Percentiles rank a stretch among this genome's conserved stretches.
Evolutionary conservation across 2,888 invertebrate species (phyloP).

Genomic region (Agrochola circellaris): DNA sequence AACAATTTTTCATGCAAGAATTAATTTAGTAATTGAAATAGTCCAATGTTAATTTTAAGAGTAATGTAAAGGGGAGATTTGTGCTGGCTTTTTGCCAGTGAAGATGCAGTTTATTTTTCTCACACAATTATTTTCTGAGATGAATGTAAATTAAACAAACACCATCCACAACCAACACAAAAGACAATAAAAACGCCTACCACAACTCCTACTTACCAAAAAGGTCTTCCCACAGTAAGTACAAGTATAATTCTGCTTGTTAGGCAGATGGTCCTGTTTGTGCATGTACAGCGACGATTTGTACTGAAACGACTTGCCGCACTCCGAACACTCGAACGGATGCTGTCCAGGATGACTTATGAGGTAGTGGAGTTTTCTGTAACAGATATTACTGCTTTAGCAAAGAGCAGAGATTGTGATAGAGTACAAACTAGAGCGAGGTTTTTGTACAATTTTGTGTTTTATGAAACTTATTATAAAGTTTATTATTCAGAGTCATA

Average conservation of each 20-base stretch:
- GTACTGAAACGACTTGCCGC: constrained; percentile 90
- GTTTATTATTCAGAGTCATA: neutral
- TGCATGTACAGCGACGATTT: constrained; percentile 91
- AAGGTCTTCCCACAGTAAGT: constrained; percentile 88
- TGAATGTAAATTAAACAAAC: neutral
- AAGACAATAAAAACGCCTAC: neutral
- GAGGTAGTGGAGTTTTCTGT: constrained; percentile 89
- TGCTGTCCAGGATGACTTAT: constrained; percentile 88
- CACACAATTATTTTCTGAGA: neutral
- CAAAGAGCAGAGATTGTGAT: neutral
- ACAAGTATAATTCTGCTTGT: constrained; percentile 85
- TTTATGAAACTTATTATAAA: neutral
- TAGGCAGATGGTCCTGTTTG: constrained; percentile 85
- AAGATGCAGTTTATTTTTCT: neutral
- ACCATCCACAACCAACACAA: neutral
- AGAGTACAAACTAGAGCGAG: neutral
- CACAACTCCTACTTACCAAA: constrained; percentile 76
- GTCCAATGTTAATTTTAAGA: neutral
- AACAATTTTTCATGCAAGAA: neutral
- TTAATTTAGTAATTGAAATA: neutral
- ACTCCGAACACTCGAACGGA: constrained; percentile 88
- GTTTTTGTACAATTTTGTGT: neutral
- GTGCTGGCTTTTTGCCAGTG: neutral
- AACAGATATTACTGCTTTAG: neutral
- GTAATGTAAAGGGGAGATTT: neutral